Base-by-base conservation (phyloP, 1,140 invertebrate species). In the Armadillidium nasatum region DNA sequence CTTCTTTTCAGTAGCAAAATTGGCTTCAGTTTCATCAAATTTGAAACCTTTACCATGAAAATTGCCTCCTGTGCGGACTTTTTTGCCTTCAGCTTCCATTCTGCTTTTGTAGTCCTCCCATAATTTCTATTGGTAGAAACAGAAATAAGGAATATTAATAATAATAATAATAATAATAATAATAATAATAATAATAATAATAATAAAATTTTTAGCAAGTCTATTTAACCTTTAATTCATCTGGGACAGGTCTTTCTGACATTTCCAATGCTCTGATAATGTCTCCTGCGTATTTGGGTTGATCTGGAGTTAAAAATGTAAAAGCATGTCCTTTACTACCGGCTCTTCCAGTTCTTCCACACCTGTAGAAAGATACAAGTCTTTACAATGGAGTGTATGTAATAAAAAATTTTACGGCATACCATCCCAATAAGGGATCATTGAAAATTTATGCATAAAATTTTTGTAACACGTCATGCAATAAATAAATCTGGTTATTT, bases 1-100 rank as follows among this genome's bases (percentile, higher is more conserved):
- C 85, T 98, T 98, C 85, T 96, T 96, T 81, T 99, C 95, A 81
- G 94, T 95, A 0, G 92, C 93, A 60, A 96, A 90, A 77, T 96
- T 93, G 0, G 97, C 96, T 86, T 99, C 98, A 7, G 93, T 93
- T 84, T 99, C 97, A 85, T 99, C 97, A 85, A 99, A 99, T 84
- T 99, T 99, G 85, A 97, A 99, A 15, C 96, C 96, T 88, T 98
- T 97, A 0, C 97, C 96, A 83, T 94, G 94, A 83, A 98, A 99
- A 4, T 96, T 96, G 73, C 94, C 94, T 79, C 86, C 86, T 0
- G 94, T 91, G 82, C 96, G 95, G 7, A 99, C 93, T 82, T 93
- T 95, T 84, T 97, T 98, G 2, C 91, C 91, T 83, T 90, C 89
- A 86, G 85, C 74, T 44, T 79, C 80, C 76, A 79, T 76, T 69